These are phyloP conservation scores for Pammene aurita DNA, from an alignment of 2,888 invertebrate genomes.

Conservation along the genomic window DNA sequence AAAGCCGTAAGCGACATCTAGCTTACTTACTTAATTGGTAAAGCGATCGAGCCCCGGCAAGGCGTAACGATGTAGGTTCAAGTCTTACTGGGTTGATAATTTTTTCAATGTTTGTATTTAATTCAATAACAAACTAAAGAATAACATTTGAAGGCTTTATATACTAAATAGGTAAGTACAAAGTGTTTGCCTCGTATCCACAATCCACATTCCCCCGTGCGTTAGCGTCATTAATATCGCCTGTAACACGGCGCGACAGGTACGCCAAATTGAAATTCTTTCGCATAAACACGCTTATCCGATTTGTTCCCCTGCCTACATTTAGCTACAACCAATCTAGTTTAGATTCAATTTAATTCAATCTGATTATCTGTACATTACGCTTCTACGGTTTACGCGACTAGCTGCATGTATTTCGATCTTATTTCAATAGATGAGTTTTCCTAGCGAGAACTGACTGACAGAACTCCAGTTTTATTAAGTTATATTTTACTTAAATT, in stretches of 20 bases:
- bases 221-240: constrained; percentile 71
- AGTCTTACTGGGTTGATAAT: too few relatives aligned
- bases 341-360: not conserved
- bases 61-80: too few relatives aligned
- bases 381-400: not conserved
- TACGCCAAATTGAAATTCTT: constrained; percentile 73
- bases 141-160: too few relatives aligned
- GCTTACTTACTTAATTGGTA: too few relatives aligned
- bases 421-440: not conserved
- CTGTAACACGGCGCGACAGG: constrained; percentile 68
- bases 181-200: constrained; percentile 12
- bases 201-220: constrained; percentile 25
- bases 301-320: constrained; percentile 60
- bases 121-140: too few relatives aligned
- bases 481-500: constrained; percentile 41
- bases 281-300: constrained; percentile 70
- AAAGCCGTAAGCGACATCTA: too few relatives aligned
- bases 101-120: too few relatives aligned
- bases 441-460: not conserved
- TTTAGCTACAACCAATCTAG: not conserved
- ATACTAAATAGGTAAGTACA: too few relatives aligned
- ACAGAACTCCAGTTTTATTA: constrained; percentile 35
- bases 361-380: not conserved
- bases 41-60: too few relatives aligned
- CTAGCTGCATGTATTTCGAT: too few relatives aligned